These are phyloP conservation scores for Poecilia gillii DNA, from an alignment of 2,797 vertebrate species.

Conservation along the genomic window DNA sequence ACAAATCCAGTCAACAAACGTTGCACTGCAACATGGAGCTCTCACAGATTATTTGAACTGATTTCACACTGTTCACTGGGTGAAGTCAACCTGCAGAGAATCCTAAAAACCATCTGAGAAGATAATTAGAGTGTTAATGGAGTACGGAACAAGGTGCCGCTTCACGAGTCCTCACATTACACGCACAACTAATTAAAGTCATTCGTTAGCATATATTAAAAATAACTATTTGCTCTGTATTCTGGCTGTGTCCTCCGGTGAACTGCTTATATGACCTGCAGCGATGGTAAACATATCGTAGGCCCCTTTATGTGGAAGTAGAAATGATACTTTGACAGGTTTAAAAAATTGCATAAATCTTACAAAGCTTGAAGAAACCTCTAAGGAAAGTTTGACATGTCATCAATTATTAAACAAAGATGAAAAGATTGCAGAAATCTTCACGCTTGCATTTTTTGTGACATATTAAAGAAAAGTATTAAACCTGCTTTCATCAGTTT, in stretches of 20 bases:
- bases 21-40: slow-evolving; percentile 12
- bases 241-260: not conserved
- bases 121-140: slow-evolving; percentile 1
- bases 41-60: slow-evolving; percentile 15
- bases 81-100: slow-evolving; percentile 13
- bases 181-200: not conserved
- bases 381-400: not conserved
- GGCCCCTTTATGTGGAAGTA: not conserved
- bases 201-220: not conserved
- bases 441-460: not conserved
- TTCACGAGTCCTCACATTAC: not conserved
- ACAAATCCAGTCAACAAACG: slow-evolving; percentile 27
- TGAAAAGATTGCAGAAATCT: not conserved
- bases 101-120: not conserved
- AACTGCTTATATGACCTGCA: not conserved
- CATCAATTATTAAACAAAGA: not conserved
- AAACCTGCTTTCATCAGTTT: not conserved
- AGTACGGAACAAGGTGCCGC: not conserved
- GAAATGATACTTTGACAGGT: not conserved
- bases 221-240: not conserved
- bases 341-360: not conserved
- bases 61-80: slow-evolving; percentile 15
- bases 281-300: not conserved
- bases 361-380: not conserved
- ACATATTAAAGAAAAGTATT: not conserved